Evolutionary conservation across 2,797 vertebrate species (phyloP).

Genomic region (Typhlichthys subterraneus): DNA sequence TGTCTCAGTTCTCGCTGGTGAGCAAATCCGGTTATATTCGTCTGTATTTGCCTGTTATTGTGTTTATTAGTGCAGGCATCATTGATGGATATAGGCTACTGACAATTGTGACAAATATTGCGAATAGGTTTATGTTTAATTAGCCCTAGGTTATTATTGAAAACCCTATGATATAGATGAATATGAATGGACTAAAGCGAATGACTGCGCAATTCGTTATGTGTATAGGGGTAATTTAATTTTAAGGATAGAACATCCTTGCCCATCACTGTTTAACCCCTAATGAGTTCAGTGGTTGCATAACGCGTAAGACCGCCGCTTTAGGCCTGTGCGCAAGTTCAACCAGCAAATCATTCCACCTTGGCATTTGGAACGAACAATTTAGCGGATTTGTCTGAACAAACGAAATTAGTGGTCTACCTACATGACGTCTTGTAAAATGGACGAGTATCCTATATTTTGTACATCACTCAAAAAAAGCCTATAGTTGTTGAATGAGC

Average conservation of each 20-base stretch:
- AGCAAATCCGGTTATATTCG: constrained; percentile 21
- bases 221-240: no score
- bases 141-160: no score
- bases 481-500: neutral
- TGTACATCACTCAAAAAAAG: neutral
- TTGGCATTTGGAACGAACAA: constrained; percentile 12
- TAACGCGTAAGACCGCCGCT: constrained; percentile 56
- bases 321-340: constrained; percentile 35
- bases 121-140: neutral
- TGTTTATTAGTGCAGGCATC: neutral
- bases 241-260: constrained; percentile 2
- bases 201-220: no score
- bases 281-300: constrained; percentile 55
- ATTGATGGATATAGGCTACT: neutral
- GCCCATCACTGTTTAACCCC: constrained; percentile 5
- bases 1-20: constrained; percentile 77
- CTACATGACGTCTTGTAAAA: neutral
- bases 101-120: no score
- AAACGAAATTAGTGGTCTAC: neutral
- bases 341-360: constrained; percentile 1
- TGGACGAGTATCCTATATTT: neutral
- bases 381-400: constrained; percentile 24
- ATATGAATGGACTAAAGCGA: no score
- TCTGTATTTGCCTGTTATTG: neutral
- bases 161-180: no score